Conservation (phyloP, 2,113 vertebrate species). For the Eira barbara region DNA sequence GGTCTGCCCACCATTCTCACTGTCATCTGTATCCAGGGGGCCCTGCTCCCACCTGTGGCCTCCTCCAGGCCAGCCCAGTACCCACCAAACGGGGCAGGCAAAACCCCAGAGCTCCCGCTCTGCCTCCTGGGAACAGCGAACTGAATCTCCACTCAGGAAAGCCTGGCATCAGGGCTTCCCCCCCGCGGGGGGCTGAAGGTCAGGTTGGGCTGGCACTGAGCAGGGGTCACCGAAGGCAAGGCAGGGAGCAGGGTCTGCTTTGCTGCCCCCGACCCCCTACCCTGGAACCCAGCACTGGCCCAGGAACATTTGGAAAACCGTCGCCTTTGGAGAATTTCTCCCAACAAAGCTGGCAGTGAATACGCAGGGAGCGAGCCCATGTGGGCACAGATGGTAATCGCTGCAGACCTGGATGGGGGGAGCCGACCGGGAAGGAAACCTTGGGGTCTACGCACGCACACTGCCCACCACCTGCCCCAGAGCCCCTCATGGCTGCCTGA, state of each 20-base stretch:
- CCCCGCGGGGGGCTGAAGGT: background rate
- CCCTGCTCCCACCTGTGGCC: too few relatives aligned
- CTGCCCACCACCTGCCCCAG: conserved; percentile 14
- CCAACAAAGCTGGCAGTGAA: background rate
- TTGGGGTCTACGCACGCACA: background rate
- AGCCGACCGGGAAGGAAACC: background rate
- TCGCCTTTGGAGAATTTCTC: background rate
- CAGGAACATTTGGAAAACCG: background rate
- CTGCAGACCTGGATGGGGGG: background rate
- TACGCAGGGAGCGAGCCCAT: background rate
- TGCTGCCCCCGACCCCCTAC: background rate
- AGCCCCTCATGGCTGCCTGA: background rate
- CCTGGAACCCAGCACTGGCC: background rate
- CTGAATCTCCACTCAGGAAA: background rate
- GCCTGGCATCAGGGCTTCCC: background rate
- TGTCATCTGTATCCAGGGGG: fast-evolving
- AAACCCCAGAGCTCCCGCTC: too few relatives aligned
- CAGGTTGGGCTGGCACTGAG: background rate
- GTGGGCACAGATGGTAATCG: background rate
- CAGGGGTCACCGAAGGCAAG: background rate
- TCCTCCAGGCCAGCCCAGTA: background rate
- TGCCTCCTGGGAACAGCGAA: background rate
- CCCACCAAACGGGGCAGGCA: background rate
- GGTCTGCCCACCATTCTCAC: background rate
- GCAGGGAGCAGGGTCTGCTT: background rate